Evolutionary conservation across 1,140 invertebrate species (phyloP).

Genomic region (Dermatophagoides farinae): DNA sequence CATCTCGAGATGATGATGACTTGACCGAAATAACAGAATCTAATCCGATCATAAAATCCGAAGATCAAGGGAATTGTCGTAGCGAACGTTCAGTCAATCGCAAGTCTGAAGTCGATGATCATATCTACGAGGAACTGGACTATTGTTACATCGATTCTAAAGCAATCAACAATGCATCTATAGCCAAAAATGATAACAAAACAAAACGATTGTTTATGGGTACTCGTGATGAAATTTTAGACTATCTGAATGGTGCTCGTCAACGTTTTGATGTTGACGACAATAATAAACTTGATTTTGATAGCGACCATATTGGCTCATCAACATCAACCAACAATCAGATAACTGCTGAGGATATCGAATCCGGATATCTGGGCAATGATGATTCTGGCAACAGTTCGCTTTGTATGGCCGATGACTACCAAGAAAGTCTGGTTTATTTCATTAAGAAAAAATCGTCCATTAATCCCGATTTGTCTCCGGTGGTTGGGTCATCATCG

Average conservation of each 20-base stretch:
- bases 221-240: conserved; percentile 58
- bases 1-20: no score
- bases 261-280: conserved; percentile 31
- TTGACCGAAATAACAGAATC: no score
- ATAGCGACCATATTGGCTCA: background rate
- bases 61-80: no score
- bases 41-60: no score
- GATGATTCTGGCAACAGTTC: conserved; percentile 2
- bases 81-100: background rate
- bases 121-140: conserved; percentile 14
- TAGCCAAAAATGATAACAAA: conserved; percentile 68
- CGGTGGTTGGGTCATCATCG: background rate
- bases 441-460: background rate
- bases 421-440: background rate
- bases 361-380: background rate
- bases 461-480: background rate
- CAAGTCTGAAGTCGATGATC: conserved; percentile 5
- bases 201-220: conserved; percentile 29
- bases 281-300: conserved; percentile 12
- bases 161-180: conserved; percentile 46
- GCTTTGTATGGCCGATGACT: background rate
- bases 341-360: background rate
- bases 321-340: background rate
- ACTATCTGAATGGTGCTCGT: conserved; percentile 63
- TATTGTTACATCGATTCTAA: conserved; percentile 9